Evolutionary conservation across 92 coral and sea anemone genomes (phyloP).

Genomic region (Parazoanthus swiftii): DNA sequence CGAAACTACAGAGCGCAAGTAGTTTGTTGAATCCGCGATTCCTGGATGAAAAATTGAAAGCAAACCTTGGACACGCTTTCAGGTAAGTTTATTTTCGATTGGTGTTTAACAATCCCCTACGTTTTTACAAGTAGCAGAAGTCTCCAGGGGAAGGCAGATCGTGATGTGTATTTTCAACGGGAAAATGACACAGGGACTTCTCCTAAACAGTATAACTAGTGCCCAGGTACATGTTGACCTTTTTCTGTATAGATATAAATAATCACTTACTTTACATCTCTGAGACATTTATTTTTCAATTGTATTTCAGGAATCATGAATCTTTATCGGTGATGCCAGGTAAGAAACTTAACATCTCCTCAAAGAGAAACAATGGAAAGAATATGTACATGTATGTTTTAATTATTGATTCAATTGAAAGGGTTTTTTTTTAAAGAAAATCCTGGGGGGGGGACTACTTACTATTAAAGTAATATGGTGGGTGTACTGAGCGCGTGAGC

Average conservation of each 20-base stretch:
- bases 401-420: too few species aligned
- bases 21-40: conserved; percentile 58
- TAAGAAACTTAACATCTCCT: background rate
- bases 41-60: conserved; percentile 66
- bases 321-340: background rate
- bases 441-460: too few species aligned
- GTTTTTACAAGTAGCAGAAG: background rate
- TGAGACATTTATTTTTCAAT: background rate
- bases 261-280: background rate
- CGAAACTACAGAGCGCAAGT: conserved; percentile 32
- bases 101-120: too few species aligned
- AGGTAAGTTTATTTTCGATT: conserved; percentile 51
- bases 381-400: too few species aligned
- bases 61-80: conserved; percentile 62
- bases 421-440: background rate
- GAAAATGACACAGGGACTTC: too few species aligned
- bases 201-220: too few species aligned
- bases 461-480: too few species aligned
- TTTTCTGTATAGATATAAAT: too few species aligned
- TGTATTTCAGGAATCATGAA: conserved; percentile 53
- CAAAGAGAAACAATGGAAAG: background rate
- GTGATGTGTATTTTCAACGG: background rate
- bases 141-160: background rate
- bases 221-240: too few species aligned
- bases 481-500: too few species aligned